These are phyloP conservation scores for Ceramica pisi DNA, from an alignment of 2,888 invertebrate genomes.

Conservation along the genomic window DNA sequence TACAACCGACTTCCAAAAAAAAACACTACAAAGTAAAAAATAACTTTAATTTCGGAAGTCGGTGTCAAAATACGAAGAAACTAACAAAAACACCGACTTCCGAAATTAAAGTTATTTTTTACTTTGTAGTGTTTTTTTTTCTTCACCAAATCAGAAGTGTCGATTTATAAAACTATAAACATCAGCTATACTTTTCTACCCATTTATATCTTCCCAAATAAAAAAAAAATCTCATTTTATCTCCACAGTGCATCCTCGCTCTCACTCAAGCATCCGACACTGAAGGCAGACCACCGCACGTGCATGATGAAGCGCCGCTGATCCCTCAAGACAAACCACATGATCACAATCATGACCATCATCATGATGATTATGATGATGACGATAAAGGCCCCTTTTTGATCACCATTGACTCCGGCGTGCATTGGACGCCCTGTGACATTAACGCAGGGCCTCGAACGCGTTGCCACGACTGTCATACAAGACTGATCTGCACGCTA, in stretches of 20 bases:
- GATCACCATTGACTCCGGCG: background rate
- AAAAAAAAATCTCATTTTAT: background rate
- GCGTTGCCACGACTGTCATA: conserved; percentile 28
- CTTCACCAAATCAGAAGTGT: background rate
- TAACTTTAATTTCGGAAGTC: too few relatives aligned
- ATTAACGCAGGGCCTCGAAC: background rate
- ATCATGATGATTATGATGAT: background rate
- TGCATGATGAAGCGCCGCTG: background rate
- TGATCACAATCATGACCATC: background rate
- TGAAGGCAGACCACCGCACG: background rate
- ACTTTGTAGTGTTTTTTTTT: too few relatives aligned
- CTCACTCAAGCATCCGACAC: background rate
- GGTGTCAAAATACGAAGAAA: too few relatives aligned
- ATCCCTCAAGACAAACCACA: background rate
- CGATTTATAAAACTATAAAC: background rate
- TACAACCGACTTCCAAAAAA: too few relatives aligned
- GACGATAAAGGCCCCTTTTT: background rate
- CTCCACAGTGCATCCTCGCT: conserved; percentile 22
- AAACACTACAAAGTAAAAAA: too few relatives aligned
- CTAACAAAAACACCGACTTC: too few relatives aligned
- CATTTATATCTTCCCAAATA: background rate
- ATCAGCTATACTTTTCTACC: too few relatives aligned
- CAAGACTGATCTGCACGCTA: conserved; percentile 31
- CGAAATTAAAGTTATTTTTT: too few relatives aligned
- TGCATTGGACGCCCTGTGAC: conserved; percentile 30